Evolutionary conservation across 1,140 invertebrate species (phyloP), one percentile per base, ranked within the genome.

Genomic region (Atta cephalotes): DNA sequence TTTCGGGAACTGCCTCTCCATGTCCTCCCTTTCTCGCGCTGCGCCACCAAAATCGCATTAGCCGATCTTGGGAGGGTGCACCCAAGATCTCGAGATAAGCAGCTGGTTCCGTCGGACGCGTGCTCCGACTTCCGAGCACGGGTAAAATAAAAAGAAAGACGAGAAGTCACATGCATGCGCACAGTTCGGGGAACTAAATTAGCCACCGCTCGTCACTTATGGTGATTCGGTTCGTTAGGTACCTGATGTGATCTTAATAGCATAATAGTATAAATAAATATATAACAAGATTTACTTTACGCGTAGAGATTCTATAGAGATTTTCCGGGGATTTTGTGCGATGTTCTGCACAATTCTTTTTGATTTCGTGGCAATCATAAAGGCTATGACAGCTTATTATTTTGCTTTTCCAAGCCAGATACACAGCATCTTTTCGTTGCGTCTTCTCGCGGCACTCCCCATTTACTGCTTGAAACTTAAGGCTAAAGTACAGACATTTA

Each of bases 1-100:
- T 90, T 90, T 90, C 89, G 86, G 89, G 79, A 86, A 87, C 81
- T 80, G 58, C 62, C 53, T 31, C 60, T 77, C 28, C 45, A 18
- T 45, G 3, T 60, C 53, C 68, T 60, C 77, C 45, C 70, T 65
- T 58, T 66, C 60, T 53, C 66, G 72, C 84, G 74, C 87, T 87
- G 88, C 84, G 80, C 76, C 77, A 80, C 81, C 74, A 89, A 87
- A 91, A 91, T 91, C 90, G 45, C 88, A 81, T 72, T 85, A 81
- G 58, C 89, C 88, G 90, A 91, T 91, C 90, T 91, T 86, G 14
- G 49, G 66, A 62, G 86, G 77, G 87, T 76, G 85, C 82, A 86
- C 25, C 78, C 89, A 63, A 90, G 90, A 91, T 91, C 86, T 62
- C 35, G 60, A 63, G 90, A 91, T 91, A 91, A 89, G 85, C 65